A percentile compares a stretch with the other conserved stretches of the same genome.
Evolutionary conservation across 2,797 vertebrate species (phyloP).

Genomic region (Acipenser transmontanus): DNA sequence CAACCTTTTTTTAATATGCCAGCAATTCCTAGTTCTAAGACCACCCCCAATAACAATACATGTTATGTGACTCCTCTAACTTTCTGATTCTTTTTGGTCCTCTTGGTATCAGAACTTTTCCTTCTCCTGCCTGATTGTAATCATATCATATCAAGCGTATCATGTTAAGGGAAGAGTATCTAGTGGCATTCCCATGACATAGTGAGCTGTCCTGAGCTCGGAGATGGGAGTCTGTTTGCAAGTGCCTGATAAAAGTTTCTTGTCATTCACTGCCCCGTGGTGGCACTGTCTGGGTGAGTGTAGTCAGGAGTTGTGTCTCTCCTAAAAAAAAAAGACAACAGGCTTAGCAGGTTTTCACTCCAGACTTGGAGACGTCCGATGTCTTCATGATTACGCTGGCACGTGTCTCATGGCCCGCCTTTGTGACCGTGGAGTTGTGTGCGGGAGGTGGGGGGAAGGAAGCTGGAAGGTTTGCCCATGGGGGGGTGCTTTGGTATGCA

Average conservation of each 20-base stretch:
- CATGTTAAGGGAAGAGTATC: background rate
- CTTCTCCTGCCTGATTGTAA: background rate
- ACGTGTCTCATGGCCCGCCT: conserved; percentile 70
- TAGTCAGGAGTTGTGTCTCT: conserved; percentile 21
- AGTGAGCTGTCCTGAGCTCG: conserved; percentile 14
- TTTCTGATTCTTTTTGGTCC: conserved; percentile 44
- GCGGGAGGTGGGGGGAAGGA: conserved; percentile 42
- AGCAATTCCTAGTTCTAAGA: background rate
- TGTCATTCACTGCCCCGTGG: too few relatives aligned
- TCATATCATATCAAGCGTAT: background rate
- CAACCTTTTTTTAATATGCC: conserved; percentile 48
- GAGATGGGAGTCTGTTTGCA: background rate
- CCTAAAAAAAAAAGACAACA: conserved; percentile 40
- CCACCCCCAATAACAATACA: too few relatives aligned
- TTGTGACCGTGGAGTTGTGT: conserved; percentile 38
- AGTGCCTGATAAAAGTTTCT: background rate
- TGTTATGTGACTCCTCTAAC: background rate
- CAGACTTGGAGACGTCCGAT: conserved; percentile 77
- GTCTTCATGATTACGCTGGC: conserved; percentile 97
- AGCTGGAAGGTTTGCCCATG: conserved; percentile 20
- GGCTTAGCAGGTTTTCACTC: conserved; percentile 75
- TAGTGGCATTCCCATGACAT: conserved; percentile 2
- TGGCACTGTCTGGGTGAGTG: background rate
- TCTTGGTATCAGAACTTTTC: conserved; percentile 17
- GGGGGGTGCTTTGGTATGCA: conserved; percentile 60